Evolutionary conservation across 2,797 vertebrate species (phyloP).

Genomic region (Podarcis siculus): DNA sequence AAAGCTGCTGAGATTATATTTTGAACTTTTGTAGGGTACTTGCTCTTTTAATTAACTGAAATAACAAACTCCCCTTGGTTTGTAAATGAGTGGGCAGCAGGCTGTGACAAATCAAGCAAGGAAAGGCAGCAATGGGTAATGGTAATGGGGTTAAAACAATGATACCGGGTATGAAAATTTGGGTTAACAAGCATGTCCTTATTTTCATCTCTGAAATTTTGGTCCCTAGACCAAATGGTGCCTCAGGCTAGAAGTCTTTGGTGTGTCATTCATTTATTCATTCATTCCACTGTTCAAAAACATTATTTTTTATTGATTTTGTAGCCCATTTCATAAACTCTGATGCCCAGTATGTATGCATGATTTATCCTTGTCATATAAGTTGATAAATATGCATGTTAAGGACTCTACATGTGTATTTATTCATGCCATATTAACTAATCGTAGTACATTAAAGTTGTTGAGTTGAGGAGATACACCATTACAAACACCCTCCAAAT

Average conservation of each 20-base stretch:
- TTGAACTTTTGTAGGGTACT: background rate
- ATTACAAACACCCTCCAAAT: background rate
- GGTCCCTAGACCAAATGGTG: background rate
- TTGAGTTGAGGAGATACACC: background rate
- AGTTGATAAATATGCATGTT: too few relatives aligned
- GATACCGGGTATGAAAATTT: background rate
- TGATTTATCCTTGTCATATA: too few relatives aligned
- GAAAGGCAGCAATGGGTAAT: background rate
- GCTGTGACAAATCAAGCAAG: background rate
- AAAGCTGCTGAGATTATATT: background rate
- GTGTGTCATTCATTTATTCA: too few relatives aligned
- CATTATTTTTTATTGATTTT: background rate
- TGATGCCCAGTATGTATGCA: background rate
- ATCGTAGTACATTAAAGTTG: background rate
- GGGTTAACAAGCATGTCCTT: background rate
- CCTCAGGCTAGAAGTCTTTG: background rate
- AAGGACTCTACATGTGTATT: background rate
- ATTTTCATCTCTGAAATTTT: background rate
- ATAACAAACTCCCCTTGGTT: background rate
- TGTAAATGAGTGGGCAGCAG: background rate
- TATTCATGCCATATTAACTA: background rate
- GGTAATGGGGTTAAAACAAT: background rate
- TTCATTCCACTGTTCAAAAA: background rate
- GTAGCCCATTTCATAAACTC: background rate
- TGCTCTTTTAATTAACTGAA: background rate